Evolutionary conservation across 1,140 invertebrate species (phyloP), one percentile per base, ranked within the genome.

Genomic region (Teleopsis dalmanni): DNA sequence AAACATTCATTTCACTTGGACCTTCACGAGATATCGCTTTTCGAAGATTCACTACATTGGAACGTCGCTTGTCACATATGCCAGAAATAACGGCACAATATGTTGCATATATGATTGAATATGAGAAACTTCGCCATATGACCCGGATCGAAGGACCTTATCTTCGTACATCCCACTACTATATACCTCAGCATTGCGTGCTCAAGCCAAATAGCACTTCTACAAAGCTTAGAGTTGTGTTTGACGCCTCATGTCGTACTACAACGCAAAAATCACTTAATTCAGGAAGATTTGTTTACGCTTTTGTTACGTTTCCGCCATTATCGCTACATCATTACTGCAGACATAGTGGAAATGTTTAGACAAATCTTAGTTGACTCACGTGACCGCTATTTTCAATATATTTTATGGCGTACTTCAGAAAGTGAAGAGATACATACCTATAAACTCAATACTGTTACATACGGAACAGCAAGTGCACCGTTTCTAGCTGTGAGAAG

Each of bases 301-400:
- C n/a, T 73, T 22, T 22, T 75, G 22, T 14, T 70, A 0, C 53
- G 65, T 21, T 76, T 76, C 53, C 51, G 72, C 23, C 51, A 46
- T n/a, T 57, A 67, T 42, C 48, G 48, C 23, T 56, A 64, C 35
- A 61, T 58, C 2, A 33, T 75, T 2, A 56, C 56, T 2, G 59
- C 55, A 6, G 73, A 75, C 40, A 59, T 73, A 29, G 49, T 50
- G 36, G 70, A 72, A 52, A 74, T 74, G 71, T 76, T 71, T 47
- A 48, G 73, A 6, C 71, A 73, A 53, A 57, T 74, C 14, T 22
- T 50, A 43, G 53, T 75, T 11, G 38, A 67, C 50, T 23, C 51
- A 25, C 45, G 56, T 6, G 57, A 73, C 48, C 47, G 55, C 10
- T 54, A 68, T 23, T 69, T 62, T 37, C 72, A 76, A 51, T 50